Evolutionary conservation across 2,113 vertebrate species (phyloP).

Genomic region (Calypte anna): DNA sequence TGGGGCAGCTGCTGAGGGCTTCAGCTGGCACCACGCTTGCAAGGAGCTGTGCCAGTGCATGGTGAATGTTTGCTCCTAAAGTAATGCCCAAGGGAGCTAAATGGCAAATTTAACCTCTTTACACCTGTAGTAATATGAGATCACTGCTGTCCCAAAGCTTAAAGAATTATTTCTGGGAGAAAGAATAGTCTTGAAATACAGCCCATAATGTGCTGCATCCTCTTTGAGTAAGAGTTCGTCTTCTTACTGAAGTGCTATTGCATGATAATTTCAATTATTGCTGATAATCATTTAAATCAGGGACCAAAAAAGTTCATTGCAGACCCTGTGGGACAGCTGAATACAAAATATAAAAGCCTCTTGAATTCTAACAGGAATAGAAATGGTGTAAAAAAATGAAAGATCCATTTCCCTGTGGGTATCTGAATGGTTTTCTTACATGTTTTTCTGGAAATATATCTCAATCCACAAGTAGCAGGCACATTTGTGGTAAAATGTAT

Average conservation of each 20-base stretch:
- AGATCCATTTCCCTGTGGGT: neutral
- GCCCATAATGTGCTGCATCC: neutral
- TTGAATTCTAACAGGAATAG: neutral
- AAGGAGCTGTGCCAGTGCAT: neutral
- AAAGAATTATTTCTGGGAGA: neutral
- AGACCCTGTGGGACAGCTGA: neutral
- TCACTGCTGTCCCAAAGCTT: neutral
- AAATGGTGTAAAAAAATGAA: neutral
- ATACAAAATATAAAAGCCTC: neutral
- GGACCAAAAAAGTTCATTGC: neutral
- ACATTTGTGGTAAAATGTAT: neutral
- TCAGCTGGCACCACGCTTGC: fast-evolving
- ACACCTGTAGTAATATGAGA: neutral
- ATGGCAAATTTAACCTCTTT: neutral
- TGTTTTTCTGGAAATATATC: neutral
- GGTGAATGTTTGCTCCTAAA: neutral
- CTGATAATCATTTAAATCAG: neutral
- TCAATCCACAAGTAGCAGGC: neutral
- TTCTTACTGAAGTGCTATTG: neutral
- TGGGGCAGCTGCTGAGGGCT: fast-evolving
- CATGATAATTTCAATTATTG: neutral
- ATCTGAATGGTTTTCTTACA: neutral
- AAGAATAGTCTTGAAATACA: neutral
- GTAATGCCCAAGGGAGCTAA: neutral
- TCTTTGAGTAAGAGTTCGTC: neutral